Conservation (phyloP, 2,113 vertebrate genomes). For the Aptenodytes forsteri region DNA sequence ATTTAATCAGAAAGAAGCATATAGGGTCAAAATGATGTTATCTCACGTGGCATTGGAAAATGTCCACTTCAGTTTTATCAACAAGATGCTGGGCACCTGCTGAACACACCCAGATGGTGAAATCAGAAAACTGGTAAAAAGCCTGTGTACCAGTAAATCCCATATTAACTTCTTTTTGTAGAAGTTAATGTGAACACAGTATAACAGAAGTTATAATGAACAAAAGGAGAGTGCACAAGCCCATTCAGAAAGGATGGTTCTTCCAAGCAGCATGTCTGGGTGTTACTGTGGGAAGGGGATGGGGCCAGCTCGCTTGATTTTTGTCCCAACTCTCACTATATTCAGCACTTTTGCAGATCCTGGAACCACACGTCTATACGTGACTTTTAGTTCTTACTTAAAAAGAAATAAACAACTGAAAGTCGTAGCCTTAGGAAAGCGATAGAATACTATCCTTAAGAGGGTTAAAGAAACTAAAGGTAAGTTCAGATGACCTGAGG, state of each 20-base stretch:
- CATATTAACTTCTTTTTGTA: background rate
- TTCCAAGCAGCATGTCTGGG: background rate
- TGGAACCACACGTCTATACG: background rate
- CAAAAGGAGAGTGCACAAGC: background rate
- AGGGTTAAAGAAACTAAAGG: background rate
- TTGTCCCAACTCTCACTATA: background rate
- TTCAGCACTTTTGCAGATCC: background rate
- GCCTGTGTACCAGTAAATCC: background rate
- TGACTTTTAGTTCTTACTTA: background rate
- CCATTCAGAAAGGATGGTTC: background rate
- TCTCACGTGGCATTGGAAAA: accelerated
- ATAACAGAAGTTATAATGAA: background rate
- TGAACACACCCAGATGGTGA: accelerated
- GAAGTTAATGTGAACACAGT: background rate
- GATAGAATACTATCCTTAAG: background rate
- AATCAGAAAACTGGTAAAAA: background rate
- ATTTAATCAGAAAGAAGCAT: background rate
- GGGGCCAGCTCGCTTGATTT: background rate
- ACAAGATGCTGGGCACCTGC: background rate
- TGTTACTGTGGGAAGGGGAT: background rate
- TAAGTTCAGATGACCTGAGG: background rate
- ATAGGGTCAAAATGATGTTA: background rate
- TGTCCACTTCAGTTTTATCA: background rate
- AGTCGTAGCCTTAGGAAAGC: background rate
- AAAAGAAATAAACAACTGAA: background rate